phyloP scores from a whole-genome alignment of 2,113 vertebrate genomes.

The Coryphaenoides rupestris region DNA sequence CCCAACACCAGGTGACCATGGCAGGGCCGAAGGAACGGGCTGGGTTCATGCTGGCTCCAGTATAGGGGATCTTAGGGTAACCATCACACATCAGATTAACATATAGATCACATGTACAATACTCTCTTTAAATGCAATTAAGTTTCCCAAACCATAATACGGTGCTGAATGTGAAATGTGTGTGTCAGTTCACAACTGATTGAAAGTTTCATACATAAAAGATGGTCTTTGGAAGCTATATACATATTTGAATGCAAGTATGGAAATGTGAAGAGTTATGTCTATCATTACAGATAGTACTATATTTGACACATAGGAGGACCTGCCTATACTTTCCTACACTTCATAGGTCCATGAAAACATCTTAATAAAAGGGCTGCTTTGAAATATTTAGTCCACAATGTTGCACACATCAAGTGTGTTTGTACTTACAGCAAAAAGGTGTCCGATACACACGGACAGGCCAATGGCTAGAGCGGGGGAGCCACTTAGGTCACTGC shows the following conservation, averaged over 20 bases:
- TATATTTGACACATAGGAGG: too few species aligned
- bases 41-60: slow-evolving; percentile 73
- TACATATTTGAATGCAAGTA: too few species aligned
- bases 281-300: too few species aligned
- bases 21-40: slow-evolving; percentile 68
- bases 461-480: slow-evolving; percentile 86
- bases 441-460: slow-evolving; percentile 85
- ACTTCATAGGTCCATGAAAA: too few species aligned
- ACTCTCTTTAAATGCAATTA: too few species aligned
- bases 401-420: neutral
- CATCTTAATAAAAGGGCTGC: neutral
- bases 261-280: too few species aligned
- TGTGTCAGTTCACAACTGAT: neutral
- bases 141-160: neutral
- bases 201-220: too few species aligned
- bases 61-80: slow-evolving; percentile 63
- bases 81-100: slow-evolving; percentile 2
- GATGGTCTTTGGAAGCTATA: too few species aligned
- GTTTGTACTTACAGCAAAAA: slow-evolving; percentile 86
- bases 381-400: neutral
- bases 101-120: neutral
- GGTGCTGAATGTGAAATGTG: neutral
- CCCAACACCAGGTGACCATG: slow-evolving; percentile 58
- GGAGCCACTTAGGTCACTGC: slow-evolving; percentile 83
- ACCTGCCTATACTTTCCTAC: too few species aligned